Conservation (phyloP, 2,888 invertebrate species). For the Tyria jacobaeae region DNA sequence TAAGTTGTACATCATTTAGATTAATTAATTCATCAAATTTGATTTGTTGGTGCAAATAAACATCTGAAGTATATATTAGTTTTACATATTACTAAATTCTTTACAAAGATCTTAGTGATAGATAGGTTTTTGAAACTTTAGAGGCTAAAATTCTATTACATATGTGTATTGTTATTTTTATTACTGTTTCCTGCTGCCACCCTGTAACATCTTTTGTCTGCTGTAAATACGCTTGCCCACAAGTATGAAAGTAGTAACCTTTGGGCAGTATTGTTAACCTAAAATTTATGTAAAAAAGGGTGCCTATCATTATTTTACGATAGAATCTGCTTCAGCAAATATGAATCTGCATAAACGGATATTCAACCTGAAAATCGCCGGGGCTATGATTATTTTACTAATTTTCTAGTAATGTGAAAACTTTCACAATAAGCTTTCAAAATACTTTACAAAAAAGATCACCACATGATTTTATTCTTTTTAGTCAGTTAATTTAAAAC, state of each 20-base stretch:
- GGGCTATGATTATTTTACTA: background rate
- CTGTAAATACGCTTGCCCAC: no score
- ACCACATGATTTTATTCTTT: no score
- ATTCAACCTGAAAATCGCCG: background rate
- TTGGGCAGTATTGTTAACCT: no score
- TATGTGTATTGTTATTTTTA: background rate
- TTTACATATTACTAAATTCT: no score
- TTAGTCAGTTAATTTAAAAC: no score
- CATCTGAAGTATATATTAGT: background rate
- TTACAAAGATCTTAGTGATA: no score
- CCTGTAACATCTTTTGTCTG: no score
- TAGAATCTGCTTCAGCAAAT: no score
- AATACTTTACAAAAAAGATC: no score
- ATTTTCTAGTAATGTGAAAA: background rate
- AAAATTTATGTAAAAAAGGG: no score
- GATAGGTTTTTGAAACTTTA: background rate
- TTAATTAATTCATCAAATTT: background rate
- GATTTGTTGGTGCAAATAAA: background rate
- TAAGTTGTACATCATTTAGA: slow-evolving; percentile 28
- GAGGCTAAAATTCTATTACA: background rate
- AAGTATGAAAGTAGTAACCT: background rate
- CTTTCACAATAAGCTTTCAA: no score
- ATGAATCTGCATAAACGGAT: background rate
- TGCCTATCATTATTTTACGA: no score
- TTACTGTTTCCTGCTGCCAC: background rate